Conservation (phyloP, 2,888 invertebrate species). For the Agrochola lychnidis region DNA sequence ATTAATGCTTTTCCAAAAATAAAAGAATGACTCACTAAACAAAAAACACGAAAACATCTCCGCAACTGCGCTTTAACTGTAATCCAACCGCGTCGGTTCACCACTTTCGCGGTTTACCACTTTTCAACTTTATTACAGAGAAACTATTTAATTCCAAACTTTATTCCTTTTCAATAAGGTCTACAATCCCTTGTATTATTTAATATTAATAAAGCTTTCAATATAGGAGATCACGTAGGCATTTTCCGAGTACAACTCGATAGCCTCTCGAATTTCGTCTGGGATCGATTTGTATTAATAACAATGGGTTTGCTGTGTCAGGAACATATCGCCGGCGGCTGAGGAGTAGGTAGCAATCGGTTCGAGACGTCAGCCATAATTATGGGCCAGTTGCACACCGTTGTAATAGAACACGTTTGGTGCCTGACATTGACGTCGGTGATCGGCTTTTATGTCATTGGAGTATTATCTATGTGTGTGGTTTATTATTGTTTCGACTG, state of each 20-base stretch:
- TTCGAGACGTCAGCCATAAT: constrained; percentile 51
- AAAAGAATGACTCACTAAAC: constrained; percentile 20
- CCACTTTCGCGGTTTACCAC: constrained; percentile 61
- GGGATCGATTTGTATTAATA: constrained; percentile 63
- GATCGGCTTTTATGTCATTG: constrained; percentile 40
- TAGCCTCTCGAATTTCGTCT: constrained; percentile 57
- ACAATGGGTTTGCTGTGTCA: constrained; percentile 58
- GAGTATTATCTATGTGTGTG: constrained; percentile 39
- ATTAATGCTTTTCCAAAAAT: constrained; percentile 33
- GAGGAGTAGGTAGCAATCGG: constrained; percentile 34
- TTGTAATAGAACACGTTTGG: constrained; percentile 44
- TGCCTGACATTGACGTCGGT: constrained; percentile 39
- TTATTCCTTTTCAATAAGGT: constrained; percentile 30
- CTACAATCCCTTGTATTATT: constrained; percentile 28
- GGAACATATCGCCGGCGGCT: constrained; percentile 46
- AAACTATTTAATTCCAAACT: constrained; percentile 43
- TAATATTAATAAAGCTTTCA: constrained; percentile 55
- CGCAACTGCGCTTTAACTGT: constrained; percentile 60
- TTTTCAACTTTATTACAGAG: constrained; percentile 51
- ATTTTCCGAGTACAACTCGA: constrained; percentile 51
- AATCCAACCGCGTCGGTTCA: constrained; percentile 54
- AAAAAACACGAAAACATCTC: constrained; percentile 46
- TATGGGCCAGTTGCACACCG: constrained; percentile 43
- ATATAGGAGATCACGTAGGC: constrained; percentile 59
- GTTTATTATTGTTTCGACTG: constrained; percentile 50